Evolutionary conservation across 53 echinoderm and acorn worm species (phyloP).

Genomic region (Patiria pectinifera): DNA sequence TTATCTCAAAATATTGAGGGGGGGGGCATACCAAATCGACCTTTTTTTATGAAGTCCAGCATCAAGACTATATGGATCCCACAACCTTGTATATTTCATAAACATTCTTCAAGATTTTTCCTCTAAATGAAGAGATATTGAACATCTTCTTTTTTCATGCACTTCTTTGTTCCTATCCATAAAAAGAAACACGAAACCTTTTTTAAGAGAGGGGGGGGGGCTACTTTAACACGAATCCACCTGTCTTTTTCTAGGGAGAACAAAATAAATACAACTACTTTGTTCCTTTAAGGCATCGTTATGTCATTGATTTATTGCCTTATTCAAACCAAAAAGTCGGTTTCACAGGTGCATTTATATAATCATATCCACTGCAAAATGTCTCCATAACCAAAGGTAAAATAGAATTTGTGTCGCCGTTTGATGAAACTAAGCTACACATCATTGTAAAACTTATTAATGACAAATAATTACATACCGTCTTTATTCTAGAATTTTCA

Average conservation of each 20-base stretch:
- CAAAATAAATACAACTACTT: background rate
- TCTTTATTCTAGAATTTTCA: no score
- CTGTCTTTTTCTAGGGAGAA: background rate
- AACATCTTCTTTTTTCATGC: no score
- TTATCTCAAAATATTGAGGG: no score
- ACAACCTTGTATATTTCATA: no score
- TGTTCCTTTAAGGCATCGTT: background rate
- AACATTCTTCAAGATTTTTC: no score
- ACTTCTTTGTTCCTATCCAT: background rate
- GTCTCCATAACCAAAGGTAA: background rate
- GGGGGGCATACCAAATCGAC: no score
- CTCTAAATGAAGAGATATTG: no score
- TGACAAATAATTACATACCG: no score
- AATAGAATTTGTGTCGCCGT: background rate
- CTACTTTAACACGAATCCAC: no score
- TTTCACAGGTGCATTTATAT: background rate
- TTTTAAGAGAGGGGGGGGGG: no score
- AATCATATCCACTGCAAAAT: conserved; percentile 9
- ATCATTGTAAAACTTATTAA: background rate
- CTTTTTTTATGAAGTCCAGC: no score
- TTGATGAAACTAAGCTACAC: background rate
- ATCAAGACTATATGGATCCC: no score
- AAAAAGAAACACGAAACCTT: background rate
- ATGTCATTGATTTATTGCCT: background rate
- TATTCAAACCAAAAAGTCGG: background rate